Conservation (phyloP, 2,797 vertebrate species). For the Halcyon chelicuti region DNA sequence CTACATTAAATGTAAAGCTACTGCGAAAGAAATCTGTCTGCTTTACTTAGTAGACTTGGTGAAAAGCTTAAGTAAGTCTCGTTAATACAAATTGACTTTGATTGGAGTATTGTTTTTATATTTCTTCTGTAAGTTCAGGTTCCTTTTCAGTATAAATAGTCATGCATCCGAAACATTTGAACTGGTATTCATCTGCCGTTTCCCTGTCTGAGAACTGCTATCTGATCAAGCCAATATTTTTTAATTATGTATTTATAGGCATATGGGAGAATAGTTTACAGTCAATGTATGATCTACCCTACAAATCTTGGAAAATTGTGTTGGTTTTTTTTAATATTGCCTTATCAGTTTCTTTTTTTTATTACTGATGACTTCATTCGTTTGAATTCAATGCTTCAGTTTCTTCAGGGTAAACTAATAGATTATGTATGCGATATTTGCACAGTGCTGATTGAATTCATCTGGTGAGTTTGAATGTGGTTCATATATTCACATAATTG, state of each 20-base stretch:
- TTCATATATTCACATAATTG: conserved; percentile 78
- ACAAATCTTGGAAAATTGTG: conserved; percentile 74
- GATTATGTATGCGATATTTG: conserved; percentile 87
- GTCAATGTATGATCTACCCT: conserved; percentile 71
- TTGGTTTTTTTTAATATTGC: conserved; percentile 74
- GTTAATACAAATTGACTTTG: conserved; percentile 36
- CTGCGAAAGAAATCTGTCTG: conserved; percentile 1
- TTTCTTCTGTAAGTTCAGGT: conserved; percentile 66
- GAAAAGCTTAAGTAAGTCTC: neutral
- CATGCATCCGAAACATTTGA: conserved; percentile 67
- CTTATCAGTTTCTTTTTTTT: conserved; percentile 79
- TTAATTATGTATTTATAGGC: conserved; percentile 79
- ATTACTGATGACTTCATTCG: conserved; percentile 85
- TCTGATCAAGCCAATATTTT: conserved; percentile 82
- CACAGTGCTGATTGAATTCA: conserved; percentile 83
- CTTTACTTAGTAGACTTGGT: neutral
- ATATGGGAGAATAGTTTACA: conserved; percentile 78
- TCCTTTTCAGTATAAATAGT: conserved; percentile 71
- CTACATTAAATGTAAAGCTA: conserved; percentile 20
- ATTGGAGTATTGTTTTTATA: conserved; percentile 47
- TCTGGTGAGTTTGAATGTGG: conserved; percentile 79
- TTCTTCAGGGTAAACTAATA: conserved; percentile 85
- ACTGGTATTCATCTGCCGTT: conserved; percentile 73
- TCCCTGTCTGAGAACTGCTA: conserved; percentile 67
- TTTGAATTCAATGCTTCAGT: conserved; percentile 82